phyloP scores from a whole-genome alignment of 2,797 vertebrate species.

The Bradypus variegatus region DNA sequence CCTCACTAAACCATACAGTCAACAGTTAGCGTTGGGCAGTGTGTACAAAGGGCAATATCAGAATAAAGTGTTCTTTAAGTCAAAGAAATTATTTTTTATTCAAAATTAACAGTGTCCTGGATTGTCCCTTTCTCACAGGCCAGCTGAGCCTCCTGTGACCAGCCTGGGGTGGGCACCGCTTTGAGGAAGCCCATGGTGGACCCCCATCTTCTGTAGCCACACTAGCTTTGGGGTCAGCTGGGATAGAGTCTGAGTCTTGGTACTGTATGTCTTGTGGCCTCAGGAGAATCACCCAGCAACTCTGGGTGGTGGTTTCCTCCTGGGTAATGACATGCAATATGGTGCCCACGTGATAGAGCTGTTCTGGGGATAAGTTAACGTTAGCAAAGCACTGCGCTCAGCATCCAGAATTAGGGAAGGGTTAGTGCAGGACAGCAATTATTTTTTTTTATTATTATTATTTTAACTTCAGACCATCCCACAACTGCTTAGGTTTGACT shows the following conservation, averaged over 20 bases:
- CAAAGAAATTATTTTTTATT: neutral
- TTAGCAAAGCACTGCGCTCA: neutral
- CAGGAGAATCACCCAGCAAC: neutral
- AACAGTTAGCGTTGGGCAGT: too few species aligned
- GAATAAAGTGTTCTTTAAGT: neutral
- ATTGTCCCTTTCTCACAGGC: neutral
- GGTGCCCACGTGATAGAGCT: neutral
- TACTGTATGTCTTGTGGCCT: neutral
- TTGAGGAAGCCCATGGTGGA: too few species aligned
- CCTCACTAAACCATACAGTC: too few species aligned
- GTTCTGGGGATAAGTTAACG: neutral
- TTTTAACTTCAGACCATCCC: neutral
- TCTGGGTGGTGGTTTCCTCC: neutral
- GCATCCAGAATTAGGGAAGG: neutral
- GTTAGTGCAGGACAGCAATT: neutral
- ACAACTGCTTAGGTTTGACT: neutral
- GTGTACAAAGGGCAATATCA: neutral
- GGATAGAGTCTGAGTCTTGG: neutral
- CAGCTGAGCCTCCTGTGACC: neutral
- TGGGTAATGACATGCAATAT: fast-evolving
- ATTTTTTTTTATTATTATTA: too few species aligned
- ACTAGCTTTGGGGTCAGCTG: neutral
- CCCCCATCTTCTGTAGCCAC: too few species aligned
- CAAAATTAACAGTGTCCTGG: neutral
- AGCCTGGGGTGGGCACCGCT: neutral